Percentiles rank a stretch among this genome's conserved stretches.
Evolutionary conservation across 37 sponge, comb jelly and placozoan genomes (phyloP).

Genomic region (Lycopodina hypogea): DNA sequence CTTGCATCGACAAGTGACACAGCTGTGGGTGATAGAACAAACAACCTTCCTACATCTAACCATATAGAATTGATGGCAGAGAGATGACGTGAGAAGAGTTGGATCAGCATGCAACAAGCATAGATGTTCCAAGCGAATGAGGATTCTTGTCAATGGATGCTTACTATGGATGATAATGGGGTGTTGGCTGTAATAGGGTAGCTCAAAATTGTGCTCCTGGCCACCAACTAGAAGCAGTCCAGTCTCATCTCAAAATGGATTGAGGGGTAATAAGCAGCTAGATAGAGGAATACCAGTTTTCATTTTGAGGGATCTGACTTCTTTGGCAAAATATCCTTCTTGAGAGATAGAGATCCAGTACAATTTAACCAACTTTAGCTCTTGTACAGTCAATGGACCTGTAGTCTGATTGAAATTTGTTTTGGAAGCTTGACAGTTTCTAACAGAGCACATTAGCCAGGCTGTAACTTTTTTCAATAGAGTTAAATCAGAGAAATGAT

Average conservation of each 20-base stretch:
- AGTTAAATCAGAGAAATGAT: too few relatives aligned
- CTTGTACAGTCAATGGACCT: conserved; percentile 3
- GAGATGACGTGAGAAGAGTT: conserved; percentile 4
- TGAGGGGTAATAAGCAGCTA: background rate
- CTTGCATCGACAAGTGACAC: conserved; percentile 29
- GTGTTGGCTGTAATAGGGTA: conserved; percentile 14
- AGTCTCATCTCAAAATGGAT: conserved; percentile 31
- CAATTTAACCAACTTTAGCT: background rate
- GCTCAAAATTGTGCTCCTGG: conserved; percentile 11
- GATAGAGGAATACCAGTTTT: background rate
- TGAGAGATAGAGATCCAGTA: background rate
- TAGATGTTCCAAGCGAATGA: conserved; percentile 26
- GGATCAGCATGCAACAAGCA: conserved; percentile 44
- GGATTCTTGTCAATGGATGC: conserved; percentile 21
- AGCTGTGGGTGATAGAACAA: conserved; percentile 15
- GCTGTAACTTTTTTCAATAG: conserved; percentile 31
- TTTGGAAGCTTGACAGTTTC: conserved; percentile 17
- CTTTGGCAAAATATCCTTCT: background rate
- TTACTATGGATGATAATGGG: conserved; percentile 34
- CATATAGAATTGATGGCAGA: conserved; percentile 11
- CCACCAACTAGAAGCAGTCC: conserved; percentile 45
- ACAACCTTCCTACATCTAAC: conserved; percentile 11
- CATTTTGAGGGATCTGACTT: background rate
- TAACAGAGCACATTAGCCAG: conserved; percentile 30
- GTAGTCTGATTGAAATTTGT: background rate